A percentile compares a stretch with the other conserved stretches of the same genome.
phyloP scores from a whole-genome alignment of 1,140 invertebrate species.

The Ectropis grisescens region DNA sequence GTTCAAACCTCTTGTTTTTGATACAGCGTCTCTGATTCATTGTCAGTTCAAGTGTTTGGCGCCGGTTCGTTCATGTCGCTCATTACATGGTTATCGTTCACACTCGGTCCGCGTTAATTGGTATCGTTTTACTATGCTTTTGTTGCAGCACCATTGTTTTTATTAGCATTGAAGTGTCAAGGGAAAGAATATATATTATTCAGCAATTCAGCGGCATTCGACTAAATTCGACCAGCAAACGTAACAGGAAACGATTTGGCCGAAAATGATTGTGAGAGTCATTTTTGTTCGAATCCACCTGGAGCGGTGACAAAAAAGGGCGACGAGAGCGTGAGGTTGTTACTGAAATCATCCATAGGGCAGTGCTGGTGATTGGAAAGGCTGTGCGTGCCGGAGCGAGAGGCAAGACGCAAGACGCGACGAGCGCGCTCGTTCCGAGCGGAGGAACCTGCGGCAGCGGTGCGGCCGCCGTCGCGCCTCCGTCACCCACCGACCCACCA shows the following conservation, averaged over 20 bases:
- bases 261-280: too few relatives aligned
- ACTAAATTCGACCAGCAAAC: too few relatives aligned
- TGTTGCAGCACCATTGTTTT: too few relatives aligned
- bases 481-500: slow-evolving; percentile 1
- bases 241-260: too few relatives aligned
- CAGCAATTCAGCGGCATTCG: too few relatives aligned
- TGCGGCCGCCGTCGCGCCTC: slow-evolving; percentile 50
- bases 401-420: slow-evolving; percentile 29
- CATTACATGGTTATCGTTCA: slow-evolving; percentile 11
- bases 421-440: slow-evolving; percentile 24
- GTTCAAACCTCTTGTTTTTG: slow-evolving; percentile 5
- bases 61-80: slow-evolving; percentile 12
- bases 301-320: slow-evolving; percentile 32
- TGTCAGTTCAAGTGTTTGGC: slow-evolving; percentile 35
- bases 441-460: slow-evolving; percentile 23
- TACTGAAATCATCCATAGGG: slow-evolving; percentile 24
- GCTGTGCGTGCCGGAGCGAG: slow-evolving; percentile 27
- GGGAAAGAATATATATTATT: too few relatives aligned
- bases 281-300: too few relatives aligned
- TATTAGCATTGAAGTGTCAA: too few relatives aligned
- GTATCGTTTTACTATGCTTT: slow-evolving; percentile 19
- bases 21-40: slow-evolving; percentile 22
- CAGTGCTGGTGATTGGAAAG: slow-evolving; percentile 2
- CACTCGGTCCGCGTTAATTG: slow-evolving; percentile 13
- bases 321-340: slow-evolving; percentile 39